These are phyloP conservation scores for Stegastes partitus DNA, from an alignment of 2,113 vertebrate genomes.

Conservation along the genomic window DNA sequence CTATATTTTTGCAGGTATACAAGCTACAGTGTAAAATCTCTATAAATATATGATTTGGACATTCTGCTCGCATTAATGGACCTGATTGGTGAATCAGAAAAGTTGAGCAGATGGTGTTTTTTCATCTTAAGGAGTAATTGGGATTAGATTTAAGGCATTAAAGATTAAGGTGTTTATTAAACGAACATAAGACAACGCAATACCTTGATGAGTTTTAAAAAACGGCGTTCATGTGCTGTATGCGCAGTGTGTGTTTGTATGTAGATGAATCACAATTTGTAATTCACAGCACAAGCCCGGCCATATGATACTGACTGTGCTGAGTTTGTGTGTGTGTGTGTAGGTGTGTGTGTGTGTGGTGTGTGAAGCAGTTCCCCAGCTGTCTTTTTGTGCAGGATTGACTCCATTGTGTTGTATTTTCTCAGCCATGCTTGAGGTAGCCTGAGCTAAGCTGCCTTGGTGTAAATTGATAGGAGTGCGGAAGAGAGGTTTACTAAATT, in stretches of 20 bases:
- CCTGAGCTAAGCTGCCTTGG: slow-evolving; percentile 53
- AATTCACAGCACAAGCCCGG: slow-evolving; percentile 28
- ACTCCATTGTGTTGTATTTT: slow-evolving; percentile 60
- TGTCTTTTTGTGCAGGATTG: slow-evolving; percentile 59
- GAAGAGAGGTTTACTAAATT: slow-evolving; percentile 64
- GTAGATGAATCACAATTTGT: slow-evolving; percentile 27
- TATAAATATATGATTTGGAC: neutral
- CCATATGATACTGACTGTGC: neutral
- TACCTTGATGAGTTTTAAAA: neutral
- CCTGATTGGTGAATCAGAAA: neutral
- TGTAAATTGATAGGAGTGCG: slow-evolving; percentile 65
- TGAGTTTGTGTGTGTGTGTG: slow-evolving; percentile 8
- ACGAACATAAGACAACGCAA: too few species aligned
- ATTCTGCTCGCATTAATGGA: neutral
- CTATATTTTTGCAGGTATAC: neutral
- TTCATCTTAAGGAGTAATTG: too few species aligned
- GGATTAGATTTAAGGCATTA: too few species aligned
- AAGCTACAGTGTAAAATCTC: neutral
- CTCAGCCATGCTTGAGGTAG: slow-evolving; percentile 61
- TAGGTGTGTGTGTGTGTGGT: slow-evolving; percentile 35
- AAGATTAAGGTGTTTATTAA: too few species aligned
- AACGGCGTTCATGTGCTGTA: neutral
- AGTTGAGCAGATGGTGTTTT: too few species aligned
- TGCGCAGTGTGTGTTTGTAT: neutral
- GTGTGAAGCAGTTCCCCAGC: slow-evolving; percentile 25